Evolutionary conservation across 2,888 invertebrate genomes (phyloP).

Genomic region (Acleris literana): DNA sequence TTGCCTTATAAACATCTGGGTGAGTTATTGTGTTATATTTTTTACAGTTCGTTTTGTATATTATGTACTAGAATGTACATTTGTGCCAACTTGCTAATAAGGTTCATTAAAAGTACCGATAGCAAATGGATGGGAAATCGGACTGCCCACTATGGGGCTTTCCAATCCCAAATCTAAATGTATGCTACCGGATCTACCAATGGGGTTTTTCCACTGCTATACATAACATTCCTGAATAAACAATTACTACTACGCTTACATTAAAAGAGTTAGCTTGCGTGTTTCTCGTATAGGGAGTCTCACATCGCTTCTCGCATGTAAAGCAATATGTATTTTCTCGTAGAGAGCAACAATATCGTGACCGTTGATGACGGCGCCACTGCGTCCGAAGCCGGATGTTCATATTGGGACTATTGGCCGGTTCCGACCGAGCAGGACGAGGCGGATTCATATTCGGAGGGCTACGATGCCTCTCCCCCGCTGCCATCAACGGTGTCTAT

Average conservation of each 20-base stretch:
- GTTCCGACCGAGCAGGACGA: neutral
- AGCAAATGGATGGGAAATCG: neutral
- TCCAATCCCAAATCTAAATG: constrained; percentile 1
- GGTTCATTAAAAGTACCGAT: neutral
- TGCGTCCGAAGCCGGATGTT: neutral
- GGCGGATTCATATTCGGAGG: neutral
- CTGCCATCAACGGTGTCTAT: too few relatives aligned
- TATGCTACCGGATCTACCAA: neutral
- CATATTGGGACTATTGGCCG: neutral
- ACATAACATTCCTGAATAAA: neutral
- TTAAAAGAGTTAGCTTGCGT: neutral
- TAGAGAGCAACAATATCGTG: neutral
- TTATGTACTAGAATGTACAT: neutral
- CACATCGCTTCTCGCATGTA: neutral
- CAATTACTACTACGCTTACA: neutral
- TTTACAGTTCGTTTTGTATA: neutral
- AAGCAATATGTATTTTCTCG: neutral
- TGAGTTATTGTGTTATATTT: neutral
- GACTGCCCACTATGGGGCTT: constrained; percentile 3
- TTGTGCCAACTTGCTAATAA: too few relatives aligned
- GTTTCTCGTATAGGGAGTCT: neutral
- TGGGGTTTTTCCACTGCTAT: neutral
- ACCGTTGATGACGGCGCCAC: neutral
- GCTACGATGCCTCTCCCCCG: neutral
- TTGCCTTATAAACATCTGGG: neutral